A percentile compares a stretch with the other conserved stretches of the same genome.
These are phyloP conservation scores for Kryptopterus vitreolus DNA, from an alignment of 2,797 vertebrate species.

Conservation along the genomic window DNA sequence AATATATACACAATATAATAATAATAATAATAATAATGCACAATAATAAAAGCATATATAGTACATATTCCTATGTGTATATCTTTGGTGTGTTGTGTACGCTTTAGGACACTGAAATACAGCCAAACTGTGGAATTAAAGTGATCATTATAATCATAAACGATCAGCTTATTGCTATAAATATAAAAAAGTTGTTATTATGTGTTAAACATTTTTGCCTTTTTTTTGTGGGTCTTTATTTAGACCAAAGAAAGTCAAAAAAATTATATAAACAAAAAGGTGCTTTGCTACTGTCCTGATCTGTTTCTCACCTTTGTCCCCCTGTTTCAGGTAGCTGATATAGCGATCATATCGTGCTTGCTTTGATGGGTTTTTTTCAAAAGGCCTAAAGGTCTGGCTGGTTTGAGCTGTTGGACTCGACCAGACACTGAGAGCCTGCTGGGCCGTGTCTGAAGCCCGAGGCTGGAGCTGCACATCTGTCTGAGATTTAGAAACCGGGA, in stretches of 20 bases:
- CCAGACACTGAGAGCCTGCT: conserved; percentile 60
- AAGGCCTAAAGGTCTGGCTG: conserved; percentile 83
- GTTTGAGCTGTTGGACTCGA: conserved; percentile 50
- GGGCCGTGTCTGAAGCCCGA: conserved; percentile 45
- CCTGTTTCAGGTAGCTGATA: conserved; percentile 75
- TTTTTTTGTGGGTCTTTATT: not conserved
- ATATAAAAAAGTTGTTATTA: no score
- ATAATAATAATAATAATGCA: no score
- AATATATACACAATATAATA: no score
- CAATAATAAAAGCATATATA: not conserved
- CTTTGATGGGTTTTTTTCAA: conserved; percentile 84
- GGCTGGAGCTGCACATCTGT: conserved; percentile 45
- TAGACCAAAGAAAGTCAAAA: not conserved
- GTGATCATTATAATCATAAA: not conserved
- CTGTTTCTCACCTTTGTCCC: conserved; percentile 77
- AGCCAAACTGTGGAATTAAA: not conserved
- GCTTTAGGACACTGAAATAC: not conserved
- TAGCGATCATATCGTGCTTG: conserved; percentile 90
- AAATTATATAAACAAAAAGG: not conserved
- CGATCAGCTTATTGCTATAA: not conserved
- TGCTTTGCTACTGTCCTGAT: not conserved
- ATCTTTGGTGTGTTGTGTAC: not conserved
- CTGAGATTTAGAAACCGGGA: conserved; percentile 63
- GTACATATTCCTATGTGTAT: not conserved
- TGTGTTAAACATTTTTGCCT: no score